phyloP scores from a whole-genome alignment of 1,140 invertebrate genomes.

The Idris sp. region DNA sequence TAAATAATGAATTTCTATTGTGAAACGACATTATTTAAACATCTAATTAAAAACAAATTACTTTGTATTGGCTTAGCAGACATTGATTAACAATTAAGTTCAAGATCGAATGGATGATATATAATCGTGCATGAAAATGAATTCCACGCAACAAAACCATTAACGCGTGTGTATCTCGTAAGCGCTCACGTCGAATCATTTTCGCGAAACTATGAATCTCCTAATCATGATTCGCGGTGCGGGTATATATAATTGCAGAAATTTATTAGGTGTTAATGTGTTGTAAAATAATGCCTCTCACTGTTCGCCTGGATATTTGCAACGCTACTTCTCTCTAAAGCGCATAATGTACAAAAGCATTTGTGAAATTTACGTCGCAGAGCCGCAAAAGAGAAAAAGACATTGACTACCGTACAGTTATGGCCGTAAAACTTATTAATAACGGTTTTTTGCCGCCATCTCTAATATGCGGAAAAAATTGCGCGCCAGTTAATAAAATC shows the following conservation, averaged over 20 bases:
- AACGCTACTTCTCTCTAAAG: constrained; percentile 43
- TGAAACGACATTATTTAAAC: not conserved
- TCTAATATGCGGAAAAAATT: constrained; percentile 36
- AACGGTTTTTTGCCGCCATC: constrained; percentile 38
- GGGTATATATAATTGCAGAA: constrained; percentile 41
- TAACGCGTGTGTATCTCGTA: constrained; percentile 26
- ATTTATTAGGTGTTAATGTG: constrained; percentile 61
- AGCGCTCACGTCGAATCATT: constrained; percentile 24
- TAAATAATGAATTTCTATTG: no score
- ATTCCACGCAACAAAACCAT: constrained; percentile 1
- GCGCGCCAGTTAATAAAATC: constrained; percentile 42
- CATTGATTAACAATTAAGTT: constrained; percentile 17
- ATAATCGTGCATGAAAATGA: constrained; percentile 4
- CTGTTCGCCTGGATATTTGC: constrained; percentile 17
- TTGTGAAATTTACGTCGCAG: constrained; percentile 44
- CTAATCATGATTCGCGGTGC: constrained; percentile 30
- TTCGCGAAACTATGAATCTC: constrained; percentile 22
- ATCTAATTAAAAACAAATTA: constrained; percentile 9
- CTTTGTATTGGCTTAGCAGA: not conserved
- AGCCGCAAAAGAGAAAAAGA: constrained; percentile 35
- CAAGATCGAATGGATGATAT: constrained; percentile 13
- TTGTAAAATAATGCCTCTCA: constrained; percentile 53
- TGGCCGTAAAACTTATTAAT: constrained; percentile 44
- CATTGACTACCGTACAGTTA: constrained; percentile 52
- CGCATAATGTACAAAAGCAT: constrained; percentile 51